These are phyloP conservation scores for Pollicipes pollicipes DNA, from an alignment of 1,140 invertebrate genomes.

Conservation along the genomic window DNA sequence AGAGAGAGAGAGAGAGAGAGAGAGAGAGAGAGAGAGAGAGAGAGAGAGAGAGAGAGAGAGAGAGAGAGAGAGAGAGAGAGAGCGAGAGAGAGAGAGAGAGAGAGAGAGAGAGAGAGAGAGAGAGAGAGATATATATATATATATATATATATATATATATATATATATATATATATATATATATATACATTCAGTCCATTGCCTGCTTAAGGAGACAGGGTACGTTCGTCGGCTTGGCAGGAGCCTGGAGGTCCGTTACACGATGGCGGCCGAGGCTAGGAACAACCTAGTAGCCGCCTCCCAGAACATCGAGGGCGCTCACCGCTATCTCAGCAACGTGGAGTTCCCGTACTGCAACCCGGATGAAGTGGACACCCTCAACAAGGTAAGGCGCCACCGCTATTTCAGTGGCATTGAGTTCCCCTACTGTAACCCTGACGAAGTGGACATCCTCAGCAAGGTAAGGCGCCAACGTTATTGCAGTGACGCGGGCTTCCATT, in stretches of 20 bases:
- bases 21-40: no score
- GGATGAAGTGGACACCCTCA: constrained; percentile 34
- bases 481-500: constrained; percentile 37
- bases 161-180: no score
- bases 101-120: no score
- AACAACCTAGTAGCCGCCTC: constrained; percentile 39
- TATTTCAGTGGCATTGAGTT: constrained; percentile 39
- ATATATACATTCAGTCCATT: no score
- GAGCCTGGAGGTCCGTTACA: constrained; percentile 27
- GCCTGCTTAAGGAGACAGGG: no score
- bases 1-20: no score
- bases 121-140: no score
- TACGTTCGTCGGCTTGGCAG: constrained; percentile 20
- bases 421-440: constrained; percentile 39
- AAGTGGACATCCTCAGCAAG: constrained; percentile 34
- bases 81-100: no score
- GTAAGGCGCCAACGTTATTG: constrained; percentile 35
- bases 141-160: no score
- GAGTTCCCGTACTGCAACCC: constrained; percentile 41
- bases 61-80: no score
- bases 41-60: no score
- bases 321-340: constrained; percentile 36
- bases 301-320: constrained; percentile 36
- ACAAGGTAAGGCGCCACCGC: constrained; percentile 31
- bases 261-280: constrained; percentile 34